These are phyloP conservation scores for Aphelocoma coerulescens DNA, from an alignment of 2,113 vertebrate genomes.

Conservation along the genomic window DNA sequence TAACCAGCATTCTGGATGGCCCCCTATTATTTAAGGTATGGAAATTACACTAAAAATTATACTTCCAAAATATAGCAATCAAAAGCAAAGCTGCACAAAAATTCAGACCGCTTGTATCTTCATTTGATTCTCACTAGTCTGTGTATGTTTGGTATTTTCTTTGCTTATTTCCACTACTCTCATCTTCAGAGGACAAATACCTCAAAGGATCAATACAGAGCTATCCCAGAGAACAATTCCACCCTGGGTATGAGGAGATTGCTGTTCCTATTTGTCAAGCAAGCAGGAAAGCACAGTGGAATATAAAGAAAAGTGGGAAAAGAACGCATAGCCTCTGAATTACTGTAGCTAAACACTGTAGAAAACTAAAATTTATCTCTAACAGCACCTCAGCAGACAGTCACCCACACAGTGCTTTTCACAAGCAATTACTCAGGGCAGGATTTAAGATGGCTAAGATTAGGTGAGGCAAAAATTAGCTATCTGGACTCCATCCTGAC, in stretches of 20 bases:
- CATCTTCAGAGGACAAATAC: not conserved
- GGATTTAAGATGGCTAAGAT: conserved; percentile 27
- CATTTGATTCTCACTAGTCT: not conserved
- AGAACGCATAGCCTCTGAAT: not conserved
- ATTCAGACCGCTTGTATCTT: not conserved
- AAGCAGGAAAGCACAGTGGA: not conserved
- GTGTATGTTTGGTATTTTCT: not conserved
- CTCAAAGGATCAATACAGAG: not conserved
- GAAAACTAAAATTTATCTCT: not conserved
- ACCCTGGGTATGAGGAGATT: not conserved
- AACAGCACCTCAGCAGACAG: not conserved
- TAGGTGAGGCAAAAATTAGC: conserved; percentile 16
- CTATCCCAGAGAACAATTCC: not conserved
- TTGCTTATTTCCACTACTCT: not conserved
- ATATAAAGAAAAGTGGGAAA: not conserved
- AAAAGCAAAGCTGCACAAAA: not conserved
- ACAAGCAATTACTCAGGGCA: conserved; percentile 34
- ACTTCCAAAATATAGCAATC: not conserved
- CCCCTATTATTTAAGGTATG: not conserved
- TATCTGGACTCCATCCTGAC: not conserved
- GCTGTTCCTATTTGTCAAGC: not conserved
- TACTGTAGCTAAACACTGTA: not conserved
- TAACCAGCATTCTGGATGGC: not conserved
- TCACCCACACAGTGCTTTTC: conserved; percentile 33
- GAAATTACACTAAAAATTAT: not conserved